Percentiles rank a stretch among this genome's conserved stretches.
Evolutionary conservation across 2,888 invertebrate genomes (phyloP).

Genomic region (Caenorhabditis becei): DNA sequence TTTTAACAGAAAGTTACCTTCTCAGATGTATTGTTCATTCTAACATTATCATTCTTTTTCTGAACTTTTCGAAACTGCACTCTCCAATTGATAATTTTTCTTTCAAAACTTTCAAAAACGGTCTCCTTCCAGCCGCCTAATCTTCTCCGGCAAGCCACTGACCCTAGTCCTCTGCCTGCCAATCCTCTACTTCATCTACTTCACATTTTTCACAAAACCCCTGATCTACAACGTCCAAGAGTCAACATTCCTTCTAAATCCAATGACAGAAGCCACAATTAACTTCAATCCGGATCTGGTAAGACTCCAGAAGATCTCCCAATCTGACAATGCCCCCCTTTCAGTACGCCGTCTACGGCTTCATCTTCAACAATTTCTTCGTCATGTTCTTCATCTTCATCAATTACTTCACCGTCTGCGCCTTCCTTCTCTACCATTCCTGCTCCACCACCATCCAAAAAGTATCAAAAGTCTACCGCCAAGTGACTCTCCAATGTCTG

Average conservation of each 20-base stretch:
- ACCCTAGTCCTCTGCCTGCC: constrained; percentile 10
- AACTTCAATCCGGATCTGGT: constrained; percentile 13
- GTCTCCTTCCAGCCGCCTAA: constrained; percentile 12
- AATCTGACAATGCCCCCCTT: neutral
- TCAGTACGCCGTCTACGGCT: constrained; percentile 39
- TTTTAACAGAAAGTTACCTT: too few species aligned
- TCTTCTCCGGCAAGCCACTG: constrained; percentile 13
- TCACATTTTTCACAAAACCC: constrained; percentile 35
- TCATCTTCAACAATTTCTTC: constrained; percentile 52
- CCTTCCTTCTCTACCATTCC: constrained; percentile 37
- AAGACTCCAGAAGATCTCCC: neutral
- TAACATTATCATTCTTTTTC: too few species aligned
- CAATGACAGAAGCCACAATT: constrained; percentile 4
- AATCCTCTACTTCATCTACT: constrained; percentile 23
- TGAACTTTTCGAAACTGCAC: too few species aligned
- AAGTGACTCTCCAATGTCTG: constrained; percentile 27
- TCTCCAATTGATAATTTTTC: too few species aligned
- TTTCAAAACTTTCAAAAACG: too few species aligned
- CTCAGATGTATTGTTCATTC: too few species aligned
- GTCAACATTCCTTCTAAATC: constrained; percentile 29
- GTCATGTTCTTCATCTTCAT: constrained; percentile 40
- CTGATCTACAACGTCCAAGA: constrained; percentile 15
- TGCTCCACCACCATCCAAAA: constrained; percentile 21
- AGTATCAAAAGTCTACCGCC: constrained; percentile 35
- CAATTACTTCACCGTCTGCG: constrained; percentile 44